These are phyloP conservation scores for Scolanthus callimorphus DNA, from an alignment of 92 coral and sea anemone species.

Conservation along the genomic window DNA sequence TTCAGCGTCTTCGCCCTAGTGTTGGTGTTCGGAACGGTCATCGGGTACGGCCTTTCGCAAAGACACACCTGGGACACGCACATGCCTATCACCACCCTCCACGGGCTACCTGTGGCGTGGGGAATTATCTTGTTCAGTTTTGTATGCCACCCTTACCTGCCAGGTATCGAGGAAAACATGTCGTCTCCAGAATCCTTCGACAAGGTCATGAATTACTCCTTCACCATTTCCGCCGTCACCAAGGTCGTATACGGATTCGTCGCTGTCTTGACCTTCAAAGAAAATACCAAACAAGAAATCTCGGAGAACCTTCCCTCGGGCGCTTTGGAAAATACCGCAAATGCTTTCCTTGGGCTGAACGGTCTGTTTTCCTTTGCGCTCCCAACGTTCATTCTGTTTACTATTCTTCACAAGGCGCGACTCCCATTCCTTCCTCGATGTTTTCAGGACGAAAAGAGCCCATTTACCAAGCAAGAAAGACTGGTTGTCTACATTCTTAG, in stretches of 20 bases:
- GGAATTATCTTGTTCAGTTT: conserved; percentile 92
- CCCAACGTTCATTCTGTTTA: conserved; percentile 86
- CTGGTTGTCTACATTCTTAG: conserved; percentile 64
- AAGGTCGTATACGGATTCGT: conserved; percentile 78
- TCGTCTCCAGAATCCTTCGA: conserved; percentile 78
- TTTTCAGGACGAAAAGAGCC: conserved; percentile 70
- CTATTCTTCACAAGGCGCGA: conserved; percentile 77
- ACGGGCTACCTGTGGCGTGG: conserved; percentile 97
- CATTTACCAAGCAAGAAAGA: conserved; percentile 70
- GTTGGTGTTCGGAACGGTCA: conserved; percentile 72
- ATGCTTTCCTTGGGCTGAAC: conserved; percentile 86
- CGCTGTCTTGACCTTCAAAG: conserved; percentile 86
- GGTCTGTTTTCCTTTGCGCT: conserved; percentile 94
- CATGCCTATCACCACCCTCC: conserved; percentile 81
- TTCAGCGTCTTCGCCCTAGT: conserved; percentile 93
- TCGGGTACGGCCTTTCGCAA: conserved; percentile 86
- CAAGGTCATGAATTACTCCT: conserved; percentile 91
- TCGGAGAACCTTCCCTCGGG: conserved; percentile 97
- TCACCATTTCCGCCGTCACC: conserved; percentile 60
- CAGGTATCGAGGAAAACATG: conserved; percentile 92
- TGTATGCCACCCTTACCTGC: conserved; percentile 94
- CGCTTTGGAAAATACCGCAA: conserved; percentile 82
- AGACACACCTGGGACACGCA: conserved; percentile 81
- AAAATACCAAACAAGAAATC: conserved; percentile 85
- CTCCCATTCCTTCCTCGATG: conserved; percentile 79